Base-by-base conservation (phyloP, 2,797 vertebrate genomes). In the Acanthiza pusilla region DNA sequence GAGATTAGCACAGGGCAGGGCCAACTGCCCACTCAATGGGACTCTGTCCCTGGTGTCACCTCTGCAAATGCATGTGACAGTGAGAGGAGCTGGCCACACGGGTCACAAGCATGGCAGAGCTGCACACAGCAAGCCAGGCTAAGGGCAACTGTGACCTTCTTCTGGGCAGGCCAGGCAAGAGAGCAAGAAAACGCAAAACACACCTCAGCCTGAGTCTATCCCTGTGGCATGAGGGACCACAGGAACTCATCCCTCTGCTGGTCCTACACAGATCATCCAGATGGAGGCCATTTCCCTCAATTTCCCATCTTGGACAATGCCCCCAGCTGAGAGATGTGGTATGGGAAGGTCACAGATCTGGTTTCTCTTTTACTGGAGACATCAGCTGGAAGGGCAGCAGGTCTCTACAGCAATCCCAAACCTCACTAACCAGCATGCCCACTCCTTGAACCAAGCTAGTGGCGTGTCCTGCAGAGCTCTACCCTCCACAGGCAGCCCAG, bases 61-160 rank as follows among this genome's bases (percentile, higher is more conserved):
- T 72, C 82, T 66, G 78, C 0, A 6, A 55, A 60, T 0, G 1
- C 0, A 0, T 3, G 1, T 45, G 61, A 11, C 75, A 47, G 42
- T 25, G 61, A 89, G n/a, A 42, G 20, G 38, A 47, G 72, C 38
- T 78, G 89, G 67, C 65, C 60, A 67, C 50, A 16, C 0, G 0
- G 81, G 57, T 40, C 57, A 71, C 1, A 1, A 38, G 38, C 1
- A 2, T 48, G 73, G 75, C 51, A 48, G 36, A 68, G 42, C 25
- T 29, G 40, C 1, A 3, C 0, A 5, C 0, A 2, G 47, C 76
- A 71, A 30, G 13, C 13, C 5, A 2, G 58, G 21, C 34, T 61
- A n/a, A 60, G 53, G 34, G 26, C 42, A n/a, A 42, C n/a, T 13
- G 20, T 26, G 36, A 86, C 53, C 13, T 53, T 60, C 29, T 32